A percentile compares a stretch with the other conserved stretches of the same genome.
phyloP scores from a whole-genome alignment of 2,113 vertebrate genomes.

The Myotis davidii region DNA sequence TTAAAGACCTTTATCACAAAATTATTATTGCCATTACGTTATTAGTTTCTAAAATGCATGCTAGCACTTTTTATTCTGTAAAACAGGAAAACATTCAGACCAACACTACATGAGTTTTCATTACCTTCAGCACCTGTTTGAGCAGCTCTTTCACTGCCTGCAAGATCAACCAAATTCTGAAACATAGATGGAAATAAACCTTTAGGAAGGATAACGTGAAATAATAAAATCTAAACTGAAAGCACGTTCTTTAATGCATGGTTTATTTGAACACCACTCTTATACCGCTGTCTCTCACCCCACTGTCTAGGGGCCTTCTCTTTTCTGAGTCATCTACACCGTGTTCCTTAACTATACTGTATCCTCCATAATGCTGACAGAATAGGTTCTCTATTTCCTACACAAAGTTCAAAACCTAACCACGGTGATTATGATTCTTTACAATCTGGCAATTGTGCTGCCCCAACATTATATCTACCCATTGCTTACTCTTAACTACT shows the following conservation, averaged over 20 bases:
- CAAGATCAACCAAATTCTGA: conserved; percentile 97
- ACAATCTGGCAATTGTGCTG: neutral
- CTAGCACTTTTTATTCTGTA: neutral
- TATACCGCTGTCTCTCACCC: neutral
- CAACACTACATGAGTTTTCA: neutral
- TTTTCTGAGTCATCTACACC: neutral
- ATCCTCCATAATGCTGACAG: neutral
- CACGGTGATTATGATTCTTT: neutral
- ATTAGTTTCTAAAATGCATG: neutral
- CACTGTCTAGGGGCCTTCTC: neutral
- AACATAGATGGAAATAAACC: neutral
- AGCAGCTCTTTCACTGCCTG: conserved; percentile 95
- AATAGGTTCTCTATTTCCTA: neutral
- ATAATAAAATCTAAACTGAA: neutral
- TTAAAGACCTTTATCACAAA: neutral
- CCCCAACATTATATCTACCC: neutral
- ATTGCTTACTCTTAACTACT: neutral
- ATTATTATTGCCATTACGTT: neutral
- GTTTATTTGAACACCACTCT: neutral
- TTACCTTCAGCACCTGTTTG: conserved; percentile 97
- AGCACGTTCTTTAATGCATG: neutral
- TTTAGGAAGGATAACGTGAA: conserved; percentile 6
- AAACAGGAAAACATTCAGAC: neutral
- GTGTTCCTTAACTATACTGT: neutral
- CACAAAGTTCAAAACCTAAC: neutral